Conservation (phyloP, 1,140 invertebrate genomes). For the Brachionus plicatilis region DNA sequence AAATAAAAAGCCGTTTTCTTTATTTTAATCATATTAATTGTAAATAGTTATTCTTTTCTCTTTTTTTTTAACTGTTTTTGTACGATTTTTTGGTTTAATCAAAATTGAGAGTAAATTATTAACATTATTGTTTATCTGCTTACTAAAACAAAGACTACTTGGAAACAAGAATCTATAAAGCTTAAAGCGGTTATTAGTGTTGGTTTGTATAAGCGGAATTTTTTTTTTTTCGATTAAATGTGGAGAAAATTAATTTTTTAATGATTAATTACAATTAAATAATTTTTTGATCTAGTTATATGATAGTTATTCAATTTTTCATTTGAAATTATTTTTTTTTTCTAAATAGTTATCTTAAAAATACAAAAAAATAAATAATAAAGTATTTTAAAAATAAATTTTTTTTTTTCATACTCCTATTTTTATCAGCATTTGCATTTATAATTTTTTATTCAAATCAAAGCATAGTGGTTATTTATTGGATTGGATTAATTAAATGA, state of each 20-base stretch:
- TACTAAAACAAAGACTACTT: background rate
- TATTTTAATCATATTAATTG: background rate
- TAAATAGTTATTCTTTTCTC: background rate
- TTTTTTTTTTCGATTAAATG: background rate
- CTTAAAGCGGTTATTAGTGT: background rate
- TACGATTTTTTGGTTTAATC: slow-evolving; percentile 7
- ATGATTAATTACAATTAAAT: background rate
- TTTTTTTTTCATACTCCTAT: background rate
- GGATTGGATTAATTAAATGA: no score
- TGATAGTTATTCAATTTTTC: background rate
- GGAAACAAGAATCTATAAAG: background rate
- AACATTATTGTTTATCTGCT: background rate
- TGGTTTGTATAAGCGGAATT: background rate
- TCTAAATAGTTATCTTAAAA: background rate
- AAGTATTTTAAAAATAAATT: background rate
- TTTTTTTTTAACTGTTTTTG: background rate
- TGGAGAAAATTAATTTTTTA: background rate
- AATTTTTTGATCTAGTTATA: background rate
- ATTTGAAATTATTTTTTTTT: background rate
- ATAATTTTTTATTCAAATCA: background rate
- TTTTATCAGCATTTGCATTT: no score
- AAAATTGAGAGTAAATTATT: background rate
- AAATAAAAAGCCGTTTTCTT: slow-evolving; percentile 15
- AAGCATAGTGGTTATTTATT: background rate
- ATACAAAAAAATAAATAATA: background rate